Base-by-base conservation (phyloP, 2,797 vertebrate genomes). In the Leptodactylus fallax region DNA sequence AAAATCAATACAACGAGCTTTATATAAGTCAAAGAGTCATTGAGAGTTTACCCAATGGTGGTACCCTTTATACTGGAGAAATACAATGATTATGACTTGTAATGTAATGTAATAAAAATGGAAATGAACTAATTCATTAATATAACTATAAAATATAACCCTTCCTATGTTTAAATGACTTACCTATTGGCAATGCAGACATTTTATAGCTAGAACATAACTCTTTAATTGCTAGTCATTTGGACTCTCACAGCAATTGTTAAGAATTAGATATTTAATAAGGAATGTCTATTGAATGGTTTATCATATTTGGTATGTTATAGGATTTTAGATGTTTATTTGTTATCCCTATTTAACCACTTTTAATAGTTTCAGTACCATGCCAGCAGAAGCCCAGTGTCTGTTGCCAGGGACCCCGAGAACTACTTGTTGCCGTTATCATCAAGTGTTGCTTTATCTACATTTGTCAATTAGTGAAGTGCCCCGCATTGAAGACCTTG, bases 121-220 rank as follows among this genome's bases (percentile, higher is more conserved):
- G 71, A 60, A 81, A 87, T 81, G 19, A 87, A 12, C 45, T 19
- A 60, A 87, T 81, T 81, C 67, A 81, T 87, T 87, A 72, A 49
- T 23, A 74, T 21, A 55, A 76, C 67, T 61, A 81, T 87, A 87
- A 87, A 87, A 81, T 87, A 87, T 81, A 47, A 58, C 23, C 55
- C 65, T 81, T 74, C 36, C 45, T 87, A 27, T 74, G 71, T 63
- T 81, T 21, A 80, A 81, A 71, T 81, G 67, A 87, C 85, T 87
- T 87, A 87, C 85, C 78, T 87, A 87, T 72, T 58, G 79, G 85
- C 85, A 81, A 87, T 81, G 65, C 81, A 53, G n/a, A 60, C 14
- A 25, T 60, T 81, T 72, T 81, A 74, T 53, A 36, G 36, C 79
- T 76, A 6, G 61, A 51, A 61, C 67, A 81, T 80, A 36, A 74